Evolutionary conservation across 1,140 invertebrate species (phyloP), one percentile per base, ranked within the genome.

Genomic region (Stegodyphus dumicola): DNA sequence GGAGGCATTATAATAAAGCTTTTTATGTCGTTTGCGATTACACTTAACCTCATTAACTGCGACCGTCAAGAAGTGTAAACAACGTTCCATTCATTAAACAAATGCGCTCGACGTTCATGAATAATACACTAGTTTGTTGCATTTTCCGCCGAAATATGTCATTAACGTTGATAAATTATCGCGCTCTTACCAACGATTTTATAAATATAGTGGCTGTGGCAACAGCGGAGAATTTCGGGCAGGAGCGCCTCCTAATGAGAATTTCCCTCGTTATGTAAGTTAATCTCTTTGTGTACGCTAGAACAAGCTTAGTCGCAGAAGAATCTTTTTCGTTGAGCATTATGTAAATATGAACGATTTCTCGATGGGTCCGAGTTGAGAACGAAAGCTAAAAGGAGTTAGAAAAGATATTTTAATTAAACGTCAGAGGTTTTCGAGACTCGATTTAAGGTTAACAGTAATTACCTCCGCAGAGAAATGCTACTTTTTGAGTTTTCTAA

Each of bases 111-210:
- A 66, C 51, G 17, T 77, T 79, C 77, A 79, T 79, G 77, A 79
- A 79, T 79, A 70, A 79, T 69, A 79, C 66, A 70, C 77, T 17
- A 79, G 77, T 79, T 77, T 49, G 56, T 77, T 65, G 56, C 75
- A 71, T 71, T 71, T 48, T 18, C 67, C 53, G 15, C 67, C 51
- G 48, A 80, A 71, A 71, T 80, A 80, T 80, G 67, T 67, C 78
- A 80, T 80, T 71, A 80, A n/a, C 17, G 67, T 17, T 80, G 78
- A 80, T 80, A 71, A 80, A 80, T 80, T 71, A 80, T 80, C 78
- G 49, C 51, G 11, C 33, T 33, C 33, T 33, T 33, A 33, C 33
- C 33, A 33, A 33, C 15, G n/a, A 60, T 60, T 60, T 60, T 60
- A 60, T 60, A 60, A 60, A 60, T 60, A 60, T 60, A 60, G 56